phyloP scores from a whole-genome alignment of 2,113 vertebrate species.

The Rhinolophus sinicus region DNA sequence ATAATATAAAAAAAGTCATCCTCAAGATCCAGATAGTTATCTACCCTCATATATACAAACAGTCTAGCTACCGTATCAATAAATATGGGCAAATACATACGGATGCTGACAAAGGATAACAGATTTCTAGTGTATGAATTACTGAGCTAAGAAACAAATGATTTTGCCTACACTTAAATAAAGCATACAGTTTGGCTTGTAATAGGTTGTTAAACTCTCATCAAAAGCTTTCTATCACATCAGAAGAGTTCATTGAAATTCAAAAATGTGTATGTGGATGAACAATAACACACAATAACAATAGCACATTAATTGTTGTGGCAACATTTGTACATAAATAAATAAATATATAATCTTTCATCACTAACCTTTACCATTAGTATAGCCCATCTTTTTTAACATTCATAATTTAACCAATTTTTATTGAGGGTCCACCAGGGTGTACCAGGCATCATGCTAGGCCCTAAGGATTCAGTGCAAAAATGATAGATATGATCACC shows the following conservation, averaged over 20 bases:
- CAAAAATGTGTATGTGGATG: background rate
- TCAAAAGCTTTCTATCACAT: background rate
- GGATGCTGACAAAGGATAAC: background rate
- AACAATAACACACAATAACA: background rate
- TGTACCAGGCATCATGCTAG: background rate
- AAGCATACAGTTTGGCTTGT: background rate
- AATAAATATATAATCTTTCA: conserved; percentile 1
- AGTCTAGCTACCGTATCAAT: background rate
- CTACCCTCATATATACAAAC: background rate
- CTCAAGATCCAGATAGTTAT: background rate
- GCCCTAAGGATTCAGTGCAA: background rate
- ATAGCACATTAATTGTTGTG: background rate
- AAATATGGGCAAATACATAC: background rate
- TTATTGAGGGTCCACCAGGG: background rate
- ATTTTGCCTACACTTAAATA: background rate
- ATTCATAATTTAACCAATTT: background rate
- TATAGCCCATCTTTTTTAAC: background rate
- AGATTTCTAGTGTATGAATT: background rate
- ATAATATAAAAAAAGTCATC: background rate
- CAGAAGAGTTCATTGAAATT: background rate
- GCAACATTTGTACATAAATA: background rate
- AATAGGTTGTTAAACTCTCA: background rate
- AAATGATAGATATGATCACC: background rate
- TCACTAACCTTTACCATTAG: background rate
- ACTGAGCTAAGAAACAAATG: background rate